A percentile compares a stretch with the other conserved stretches of the same genome.
Evolutionary conservation across 2,888 invertebrate genomes (phyloP).

Genomic region (Andrena bucephala): DNA sequence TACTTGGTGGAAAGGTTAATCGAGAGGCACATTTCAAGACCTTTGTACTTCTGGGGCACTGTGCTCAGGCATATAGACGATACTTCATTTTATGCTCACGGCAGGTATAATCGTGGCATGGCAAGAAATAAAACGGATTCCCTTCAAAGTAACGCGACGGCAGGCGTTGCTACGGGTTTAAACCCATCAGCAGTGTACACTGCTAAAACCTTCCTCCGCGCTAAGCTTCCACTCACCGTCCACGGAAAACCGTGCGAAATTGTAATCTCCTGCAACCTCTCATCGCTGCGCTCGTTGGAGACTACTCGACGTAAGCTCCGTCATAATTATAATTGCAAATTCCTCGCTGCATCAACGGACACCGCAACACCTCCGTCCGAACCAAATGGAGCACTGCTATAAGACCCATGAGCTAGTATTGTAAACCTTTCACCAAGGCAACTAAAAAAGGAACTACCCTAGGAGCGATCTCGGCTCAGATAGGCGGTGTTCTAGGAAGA

Average conservation of each 20-base stretch:
- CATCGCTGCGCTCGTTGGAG: not conserved
- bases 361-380: no score
- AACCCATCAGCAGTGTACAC: not conserved
- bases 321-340: no score
- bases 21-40: no score
- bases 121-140: slow-evolving; percentile 1
- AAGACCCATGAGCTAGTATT: no score
- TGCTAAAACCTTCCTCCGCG: not conserved
- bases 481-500: not conserved
- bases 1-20: no score
- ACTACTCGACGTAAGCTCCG: no score
- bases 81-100: not conserved
- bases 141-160: not conserved
- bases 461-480: no score
- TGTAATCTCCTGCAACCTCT: not conserved
- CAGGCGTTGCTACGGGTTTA: not conserved
- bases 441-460: no score
- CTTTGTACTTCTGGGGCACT: not conserved
- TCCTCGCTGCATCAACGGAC: no score
- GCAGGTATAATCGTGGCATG: not conserved
- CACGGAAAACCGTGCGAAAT: slow-evolving; percentile 11
- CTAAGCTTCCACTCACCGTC: not conserved
- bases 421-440: no score
- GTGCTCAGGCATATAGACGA: not conserved
- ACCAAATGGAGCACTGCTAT: no score